Percentiles rank a stretch among this genome's conserved stretches.
Conservation (phyloP, 2,113 vertebrate genomes). For the Ptyas mucosa region DNA sequence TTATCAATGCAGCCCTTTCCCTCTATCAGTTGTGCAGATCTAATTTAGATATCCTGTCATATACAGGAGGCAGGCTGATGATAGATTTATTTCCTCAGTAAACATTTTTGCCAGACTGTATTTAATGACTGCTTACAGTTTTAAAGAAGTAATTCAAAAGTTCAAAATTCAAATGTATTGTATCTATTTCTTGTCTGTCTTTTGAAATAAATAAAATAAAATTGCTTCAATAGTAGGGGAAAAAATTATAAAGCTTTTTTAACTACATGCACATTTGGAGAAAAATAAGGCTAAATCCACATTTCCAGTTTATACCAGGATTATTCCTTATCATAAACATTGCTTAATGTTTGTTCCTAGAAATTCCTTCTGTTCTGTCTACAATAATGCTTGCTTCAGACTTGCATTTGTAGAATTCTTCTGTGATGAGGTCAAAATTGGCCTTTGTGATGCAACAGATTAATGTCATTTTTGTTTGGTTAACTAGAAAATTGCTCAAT, state of each 20-base stretch:
- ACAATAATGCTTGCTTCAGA: conserved; percentile 18
- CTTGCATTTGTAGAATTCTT: not conserved
- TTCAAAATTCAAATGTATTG: not conserved
- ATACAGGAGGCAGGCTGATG: not conserved
- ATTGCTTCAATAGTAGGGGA: not conserved
- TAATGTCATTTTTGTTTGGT: not conserved
- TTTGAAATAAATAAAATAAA: not conserved
- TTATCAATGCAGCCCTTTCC: not conserved
- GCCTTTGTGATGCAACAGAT: not conserved
- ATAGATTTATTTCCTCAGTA: not conserved
- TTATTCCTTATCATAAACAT: not conserved
- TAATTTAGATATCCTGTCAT: not conserved
- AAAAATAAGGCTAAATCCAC: not conserved
- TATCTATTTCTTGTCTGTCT: not conserved
- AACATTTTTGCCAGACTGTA: not conserved
- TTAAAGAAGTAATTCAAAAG: not conserved
- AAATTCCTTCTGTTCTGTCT: not conserved
- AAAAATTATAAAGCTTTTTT: not conserved
- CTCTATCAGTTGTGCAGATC: not conserved
- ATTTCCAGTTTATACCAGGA: not conserved
- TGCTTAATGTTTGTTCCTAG: not conserved
- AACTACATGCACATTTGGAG: not conserved
- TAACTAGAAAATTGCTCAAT: not conserved
- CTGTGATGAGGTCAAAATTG: not conserved
- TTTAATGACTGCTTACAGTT: not conserved